Percentiles rank a stretch among this genome's conserved stretches.
phyloP scores from a whole-genome alignment of 2,888 invertebrate genomes.

The Drosophila cracens region DNA sequence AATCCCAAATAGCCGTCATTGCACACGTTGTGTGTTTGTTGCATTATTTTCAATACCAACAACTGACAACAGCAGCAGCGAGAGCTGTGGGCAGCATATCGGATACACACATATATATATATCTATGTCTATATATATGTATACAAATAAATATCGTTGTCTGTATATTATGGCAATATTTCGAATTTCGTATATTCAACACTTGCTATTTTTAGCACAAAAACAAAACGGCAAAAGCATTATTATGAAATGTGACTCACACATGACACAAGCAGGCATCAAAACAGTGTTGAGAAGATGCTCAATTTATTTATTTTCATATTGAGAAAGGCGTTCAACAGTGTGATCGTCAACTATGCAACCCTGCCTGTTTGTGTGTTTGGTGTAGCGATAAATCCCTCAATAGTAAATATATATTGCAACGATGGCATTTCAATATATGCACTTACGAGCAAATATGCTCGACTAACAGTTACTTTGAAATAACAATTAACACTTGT shows the following conservation, averaged over 20 bases:
- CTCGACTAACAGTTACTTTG: neutral
- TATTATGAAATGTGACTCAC: slow-evolving; percentile 53
- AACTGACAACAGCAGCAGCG: slow-evolving; percentile 25
- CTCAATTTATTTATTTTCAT: slow-evolving; percentile 28
- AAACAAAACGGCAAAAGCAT: slow-evolving; percentile 32
- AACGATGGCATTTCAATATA: slow-evolving; percentile 18
- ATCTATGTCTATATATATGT: slow-evolving; percentile 4
- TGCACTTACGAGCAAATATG: neutral
- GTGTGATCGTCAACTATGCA: neutral
- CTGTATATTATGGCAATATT: slow-evolving; percentile 56
- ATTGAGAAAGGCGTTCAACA: slow-evolving; percentile 42
- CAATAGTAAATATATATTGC: neutral
- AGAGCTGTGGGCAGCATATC: slow-evolving; percentile 13
- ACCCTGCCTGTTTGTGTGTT: neutral
- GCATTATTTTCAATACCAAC: slow-evolving; percentile 37
- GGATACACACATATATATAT: slow-evolving; percentile 13
- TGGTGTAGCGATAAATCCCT: slow-evolving; percentile 14
- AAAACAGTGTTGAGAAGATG: slow-evolving; percentile 24
- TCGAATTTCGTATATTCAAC: slow-evolving; percentile 48
- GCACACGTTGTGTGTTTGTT: slow-evolving; percentile 28
- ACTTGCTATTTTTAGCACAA: slow-evolving; percentile 54
- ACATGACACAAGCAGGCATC: slow-evolving; percentile 27
- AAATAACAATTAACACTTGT: neutral
- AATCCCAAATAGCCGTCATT: slow-evolving; percentile 69
- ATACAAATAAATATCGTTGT: neutral